These are phyloP conservation scores for Tipula vernalis DNA, from an alignment of 2,888 invertebrate genomes.

Conservation along the genomic window DNA sequence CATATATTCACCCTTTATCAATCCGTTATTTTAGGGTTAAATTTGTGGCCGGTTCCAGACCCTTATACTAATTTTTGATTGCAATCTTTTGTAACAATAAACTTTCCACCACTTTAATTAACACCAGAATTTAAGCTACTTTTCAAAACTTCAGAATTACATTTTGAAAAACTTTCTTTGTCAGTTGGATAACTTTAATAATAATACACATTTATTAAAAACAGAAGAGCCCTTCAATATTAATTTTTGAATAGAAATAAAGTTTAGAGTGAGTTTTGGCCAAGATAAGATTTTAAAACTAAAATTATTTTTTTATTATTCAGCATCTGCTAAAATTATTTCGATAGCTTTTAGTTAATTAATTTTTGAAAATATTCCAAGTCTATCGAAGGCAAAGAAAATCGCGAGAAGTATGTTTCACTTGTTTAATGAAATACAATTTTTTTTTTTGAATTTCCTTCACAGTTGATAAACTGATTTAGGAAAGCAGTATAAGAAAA, in stretches of 20 bases:
- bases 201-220: not conserved
- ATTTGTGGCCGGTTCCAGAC: not conserved
- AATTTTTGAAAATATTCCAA: not conserved
- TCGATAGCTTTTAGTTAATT: not conserved
- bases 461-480: not conserved
- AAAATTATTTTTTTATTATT: not conserved
- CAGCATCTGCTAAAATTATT: not conserved
- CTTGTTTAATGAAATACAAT: not conserved
- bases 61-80: too few relatives aligned
- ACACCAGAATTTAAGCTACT: too few relatives aligned
- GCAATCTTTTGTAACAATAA: too few relatives aligned
- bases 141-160: too few relatives aligned
- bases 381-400: not conserved
- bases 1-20: not conserved
- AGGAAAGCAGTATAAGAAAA: not conserved
- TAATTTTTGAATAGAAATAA: not conserved
- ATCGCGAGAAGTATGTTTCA: not conserved
- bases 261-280: not conserved
- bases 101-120: too few relatives aligned
- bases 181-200: too few relatives aligned
- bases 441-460: not conserved
- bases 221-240: not conserved
- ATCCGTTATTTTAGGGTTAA: not conserved
- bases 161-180: too few relatives aligned
- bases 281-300: not conserved